Conservation (phyloP, 2,113 vertebrate species). For the Thermophis baileyi region DNA sequence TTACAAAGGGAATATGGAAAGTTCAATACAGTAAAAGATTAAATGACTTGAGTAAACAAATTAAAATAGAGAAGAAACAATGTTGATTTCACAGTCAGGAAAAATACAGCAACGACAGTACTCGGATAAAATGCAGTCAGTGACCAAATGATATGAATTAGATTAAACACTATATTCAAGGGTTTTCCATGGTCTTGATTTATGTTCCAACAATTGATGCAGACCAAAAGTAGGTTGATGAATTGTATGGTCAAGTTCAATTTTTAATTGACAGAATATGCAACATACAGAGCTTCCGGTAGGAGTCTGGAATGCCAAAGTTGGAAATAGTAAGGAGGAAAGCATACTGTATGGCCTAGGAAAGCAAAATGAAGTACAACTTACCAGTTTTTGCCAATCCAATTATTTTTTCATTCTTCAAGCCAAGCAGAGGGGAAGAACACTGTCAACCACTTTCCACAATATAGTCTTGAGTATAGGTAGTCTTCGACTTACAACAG, state of each 20-base stretch:
- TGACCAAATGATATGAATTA: no score
- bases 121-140: neutral
- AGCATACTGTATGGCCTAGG: neutral
- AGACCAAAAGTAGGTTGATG: neutral
- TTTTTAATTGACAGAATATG: neutral
- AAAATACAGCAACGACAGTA: neutral
- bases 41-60: neutral
- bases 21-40: neutral
- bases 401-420: neutral
- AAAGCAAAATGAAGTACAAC: neutral
- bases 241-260: neutral
- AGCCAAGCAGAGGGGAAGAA: neutral
- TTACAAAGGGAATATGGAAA: neutral
- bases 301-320: neutral
- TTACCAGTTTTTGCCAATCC: neutral
- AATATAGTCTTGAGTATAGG: neutral
- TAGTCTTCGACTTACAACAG: no score
- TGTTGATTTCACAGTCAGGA: neutral
- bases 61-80: neutral
- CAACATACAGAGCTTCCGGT: neutral
- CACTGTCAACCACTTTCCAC: neutral
- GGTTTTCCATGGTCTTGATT: neutral
- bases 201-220: neutral
- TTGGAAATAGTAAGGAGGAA: neutral
- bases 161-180: no score